phyloP scores from a whole-genome alignment of 2,113 vertebrate species.

The Emydura subglobosa region DNA sequence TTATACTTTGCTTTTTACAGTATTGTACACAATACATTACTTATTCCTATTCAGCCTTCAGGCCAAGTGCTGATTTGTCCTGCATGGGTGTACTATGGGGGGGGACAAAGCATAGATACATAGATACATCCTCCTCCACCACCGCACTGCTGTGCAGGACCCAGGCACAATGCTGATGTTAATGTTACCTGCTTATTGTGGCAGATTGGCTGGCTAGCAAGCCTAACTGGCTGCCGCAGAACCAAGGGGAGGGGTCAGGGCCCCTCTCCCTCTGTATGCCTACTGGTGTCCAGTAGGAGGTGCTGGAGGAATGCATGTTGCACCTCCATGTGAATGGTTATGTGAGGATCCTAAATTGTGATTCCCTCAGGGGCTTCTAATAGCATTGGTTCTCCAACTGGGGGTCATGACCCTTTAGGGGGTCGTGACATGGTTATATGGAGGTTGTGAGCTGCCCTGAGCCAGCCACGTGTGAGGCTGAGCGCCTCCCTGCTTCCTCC shows the following conservation, averaged over 20 bases:
- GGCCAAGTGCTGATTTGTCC: background rate
- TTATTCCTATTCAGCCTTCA: rapidly evolving
- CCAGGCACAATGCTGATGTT: background rate
- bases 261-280: background rate
- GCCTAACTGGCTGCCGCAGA: background rate
- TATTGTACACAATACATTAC: background rate
- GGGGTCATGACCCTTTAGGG: no score
- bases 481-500: no score
- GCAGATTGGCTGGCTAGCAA: background rate
- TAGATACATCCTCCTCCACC: background rate
- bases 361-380: background rate
- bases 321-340: background rate
- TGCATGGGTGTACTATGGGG: background rate
- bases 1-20: background rate
- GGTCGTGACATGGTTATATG: no score
- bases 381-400: no score
- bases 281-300: background rate
- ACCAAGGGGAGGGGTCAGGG: background rate
- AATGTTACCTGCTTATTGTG: background rate
- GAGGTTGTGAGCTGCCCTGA: no score
- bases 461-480: no score
- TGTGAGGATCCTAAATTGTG: background rate
- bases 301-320: background rate
- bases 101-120: background rate
- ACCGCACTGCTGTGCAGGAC: background rate